phyloP scores from a whole-genome alignment of 2,113 vertebrate genomes.

The Rhadina sibilatrix region DNA sequence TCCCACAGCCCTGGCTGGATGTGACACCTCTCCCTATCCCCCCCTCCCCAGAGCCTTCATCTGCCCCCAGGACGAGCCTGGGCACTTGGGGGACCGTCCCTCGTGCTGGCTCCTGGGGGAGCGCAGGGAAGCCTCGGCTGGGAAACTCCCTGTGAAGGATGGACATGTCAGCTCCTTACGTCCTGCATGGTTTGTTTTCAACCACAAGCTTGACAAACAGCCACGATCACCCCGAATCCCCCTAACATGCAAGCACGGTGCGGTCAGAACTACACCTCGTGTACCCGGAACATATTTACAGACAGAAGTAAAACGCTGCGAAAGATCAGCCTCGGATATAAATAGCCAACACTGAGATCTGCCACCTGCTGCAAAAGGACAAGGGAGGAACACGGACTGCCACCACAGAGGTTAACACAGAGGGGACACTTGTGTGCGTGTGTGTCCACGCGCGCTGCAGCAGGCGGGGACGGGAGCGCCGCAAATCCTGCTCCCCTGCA shows the following conservation, averaged over 20 bases:
- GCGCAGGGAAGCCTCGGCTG: neutral
- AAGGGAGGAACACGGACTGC: slow-evolving; percentile 23
- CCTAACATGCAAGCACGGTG: neutral
- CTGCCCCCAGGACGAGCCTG: neutral
- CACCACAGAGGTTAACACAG: slow-evolving; percentile 25
- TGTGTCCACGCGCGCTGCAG: neutral
- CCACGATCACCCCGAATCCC: neutral
- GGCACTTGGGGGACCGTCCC: rapidly evolving
- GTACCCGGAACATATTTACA: slow-evolving; percentile 25
- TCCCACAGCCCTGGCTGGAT: neutral
- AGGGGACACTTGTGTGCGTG: neutral
- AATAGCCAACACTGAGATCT: slow-evolving; percentile 42
- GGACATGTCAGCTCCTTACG: neutral
- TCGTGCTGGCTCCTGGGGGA: neutral
- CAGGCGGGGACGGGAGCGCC: neutral
- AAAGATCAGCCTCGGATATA: slow-evolving; percentile 28
- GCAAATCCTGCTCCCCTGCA: neutral
- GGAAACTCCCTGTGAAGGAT: neutral
- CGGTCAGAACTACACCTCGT: neutral
- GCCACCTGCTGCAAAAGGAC: slow-evolving; percentile 28
- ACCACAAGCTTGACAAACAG: slow-evolving; percentile 18
- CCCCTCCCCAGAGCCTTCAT: neutral
- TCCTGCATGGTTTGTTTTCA: neutral
- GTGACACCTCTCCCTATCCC: neutral
- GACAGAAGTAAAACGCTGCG: neutral